These are phyloP conservation scores for Esox lucius DNA, from an alignment of 2,797 vertebrate species.

Conservation along the genomic window DNA sequence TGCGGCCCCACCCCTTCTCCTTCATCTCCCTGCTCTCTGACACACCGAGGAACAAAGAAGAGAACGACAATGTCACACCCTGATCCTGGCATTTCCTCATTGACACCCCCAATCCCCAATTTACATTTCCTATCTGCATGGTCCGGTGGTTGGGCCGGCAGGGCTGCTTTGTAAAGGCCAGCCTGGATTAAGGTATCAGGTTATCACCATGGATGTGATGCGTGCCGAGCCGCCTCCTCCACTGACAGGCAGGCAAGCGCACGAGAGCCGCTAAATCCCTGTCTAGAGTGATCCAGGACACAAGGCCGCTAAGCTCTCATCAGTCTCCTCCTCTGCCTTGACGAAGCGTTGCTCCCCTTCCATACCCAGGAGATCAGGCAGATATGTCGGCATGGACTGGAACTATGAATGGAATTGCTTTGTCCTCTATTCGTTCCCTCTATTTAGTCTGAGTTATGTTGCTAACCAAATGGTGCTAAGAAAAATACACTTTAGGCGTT, in stretches of 20 bases:
- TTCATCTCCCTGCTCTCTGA: conserved; percentile 25
- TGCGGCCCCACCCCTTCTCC: conserved; percentile 8
- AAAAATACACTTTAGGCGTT: conserved; percentile 21
- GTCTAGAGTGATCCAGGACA: conserved; percentile 64
- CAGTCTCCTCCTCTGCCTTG: conserved; percentile 62
- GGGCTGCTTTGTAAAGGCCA: conserved; percentile 69
- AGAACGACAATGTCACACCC: conserved; percentile 60
- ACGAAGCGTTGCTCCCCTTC: conserved; percentile 4
- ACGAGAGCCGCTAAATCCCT: conserved; percentile 69
- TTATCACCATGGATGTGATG: conserved; percentile 63
- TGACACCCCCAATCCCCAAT: conserved; percentile 63
- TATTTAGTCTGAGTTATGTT: conserved; percentile 38
- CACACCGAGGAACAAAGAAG: conserved; percentile 19
- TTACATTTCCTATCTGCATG: conserved; percentile 68
- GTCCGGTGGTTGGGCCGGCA: conserved; percentile 38
- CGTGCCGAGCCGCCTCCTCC: conserved; percentile 46
- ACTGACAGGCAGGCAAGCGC: conserved; percentile 46
- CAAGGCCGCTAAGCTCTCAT: conserved; percentile 71
- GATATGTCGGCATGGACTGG: conserved; percentile 62
- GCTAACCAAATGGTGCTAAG: conserved; percentile 62
- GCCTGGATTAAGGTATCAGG: conserved; percentile 80
- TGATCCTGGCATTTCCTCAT: conserved; percentile 60
- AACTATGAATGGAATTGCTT: conserved; percentile 71
- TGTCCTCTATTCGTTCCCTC: conserved; percentile 55
- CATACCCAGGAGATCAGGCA: conserved; percentile 64